Evolutionary conservation across 1,140 invertebrate species (phyloP).

Genomic region (Stratiolaelaps scimitus): DNA sequence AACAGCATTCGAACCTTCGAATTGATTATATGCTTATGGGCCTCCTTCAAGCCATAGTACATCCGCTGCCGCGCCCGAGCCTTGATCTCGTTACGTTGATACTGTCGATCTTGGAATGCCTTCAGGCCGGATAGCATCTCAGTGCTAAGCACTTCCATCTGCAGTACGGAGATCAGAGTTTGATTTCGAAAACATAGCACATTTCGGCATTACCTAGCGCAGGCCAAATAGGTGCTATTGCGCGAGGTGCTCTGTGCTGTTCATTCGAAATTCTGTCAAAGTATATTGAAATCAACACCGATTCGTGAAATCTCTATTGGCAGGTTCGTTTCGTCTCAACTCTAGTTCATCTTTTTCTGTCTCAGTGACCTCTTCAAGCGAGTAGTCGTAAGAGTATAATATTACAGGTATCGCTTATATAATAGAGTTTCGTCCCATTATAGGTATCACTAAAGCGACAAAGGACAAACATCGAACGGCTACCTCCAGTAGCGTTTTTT

Average conservation of each 20-base stretch:
- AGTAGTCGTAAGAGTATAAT: too few species aligned
- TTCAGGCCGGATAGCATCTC: constrained; percentile 14
- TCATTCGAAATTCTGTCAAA: background rate
- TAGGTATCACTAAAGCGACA: too few species aligned
- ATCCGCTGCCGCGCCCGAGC: constrained; percentile 6
- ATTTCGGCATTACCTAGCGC: background rate
- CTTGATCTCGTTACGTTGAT: background rate
- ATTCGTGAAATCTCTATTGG: background rate
- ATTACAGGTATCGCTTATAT: too few species aligned
- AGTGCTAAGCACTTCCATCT: constrained; percentile 1
- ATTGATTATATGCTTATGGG: background rate
- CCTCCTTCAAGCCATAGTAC: constrained; percentile 14
- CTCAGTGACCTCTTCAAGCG: too few species aligned
- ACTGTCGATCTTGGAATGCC: constrained; percentile 1
- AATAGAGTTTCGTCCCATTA: too few species aligned
- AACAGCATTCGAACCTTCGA: constrained; percentile 10
- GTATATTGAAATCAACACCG: background rate
- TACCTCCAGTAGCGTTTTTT: too few species aligned
- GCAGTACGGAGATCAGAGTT: background rate
- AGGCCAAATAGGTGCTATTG: background rate
- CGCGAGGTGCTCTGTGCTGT: background rate
- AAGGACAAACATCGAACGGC: too few species aligned
- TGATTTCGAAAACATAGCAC: background rate
- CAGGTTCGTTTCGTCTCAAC: too few species aligned
- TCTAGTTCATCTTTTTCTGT: too few species aligned